These are phyloP conservation scores for Enteromius fasciolatus DNA, from an alignment of 2,797 vertebrate species.

Conservation along the genomic window DNA sequence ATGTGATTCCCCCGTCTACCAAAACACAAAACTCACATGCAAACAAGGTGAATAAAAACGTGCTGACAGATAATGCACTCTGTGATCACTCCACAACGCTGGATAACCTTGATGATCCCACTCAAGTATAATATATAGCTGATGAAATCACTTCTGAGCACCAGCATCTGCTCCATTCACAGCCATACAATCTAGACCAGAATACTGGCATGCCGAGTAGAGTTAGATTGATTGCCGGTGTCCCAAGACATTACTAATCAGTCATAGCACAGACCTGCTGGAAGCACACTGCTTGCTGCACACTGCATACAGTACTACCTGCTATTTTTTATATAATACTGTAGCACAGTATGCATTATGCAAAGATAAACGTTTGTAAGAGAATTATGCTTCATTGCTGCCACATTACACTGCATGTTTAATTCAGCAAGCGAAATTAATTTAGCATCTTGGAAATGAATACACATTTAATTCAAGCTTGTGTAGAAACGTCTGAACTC, in stretches of 20 bases:
- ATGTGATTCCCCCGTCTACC: background rate
- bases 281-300: background rate
- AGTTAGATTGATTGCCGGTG: constrained; percentile 43
- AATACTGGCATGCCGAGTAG: constrained; percentile 58
- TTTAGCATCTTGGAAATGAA: background rate
- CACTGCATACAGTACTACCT: background rate
- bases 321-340: background rate
- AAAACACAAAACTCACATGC: constrained; percentile 2
- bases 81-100: constrained; percentile 16
- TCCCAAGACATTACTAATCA: constrained; percentile 52
- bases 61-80: background rate
- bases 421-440: constrained; percentile 21
- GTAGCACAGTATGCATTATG: background rate
- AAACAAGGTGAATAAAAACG: background rate
- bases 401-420: constrained; percentile 18
- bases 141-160: constrained; percentile 66
- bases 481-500: background rate
- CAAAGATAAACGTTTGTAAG: constrained; percentile 1
- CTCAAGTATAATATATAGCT: constrained; percentile 61
- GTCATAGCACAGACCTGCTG: background rate
- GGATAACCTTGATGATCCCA: constrained; percentile 24
- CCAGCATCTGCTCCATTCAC: constrained; percentile 44
- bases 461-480: constrained; percentile 10
- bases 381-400: background rate
- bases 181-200: constrained; percentile 49